A percentile compares a stretch with the other conserved stretches of the same genome.
Conservation (phyloP, 2,888 invertebrate species). For the Pristionchus fissidentatus region DNA sequence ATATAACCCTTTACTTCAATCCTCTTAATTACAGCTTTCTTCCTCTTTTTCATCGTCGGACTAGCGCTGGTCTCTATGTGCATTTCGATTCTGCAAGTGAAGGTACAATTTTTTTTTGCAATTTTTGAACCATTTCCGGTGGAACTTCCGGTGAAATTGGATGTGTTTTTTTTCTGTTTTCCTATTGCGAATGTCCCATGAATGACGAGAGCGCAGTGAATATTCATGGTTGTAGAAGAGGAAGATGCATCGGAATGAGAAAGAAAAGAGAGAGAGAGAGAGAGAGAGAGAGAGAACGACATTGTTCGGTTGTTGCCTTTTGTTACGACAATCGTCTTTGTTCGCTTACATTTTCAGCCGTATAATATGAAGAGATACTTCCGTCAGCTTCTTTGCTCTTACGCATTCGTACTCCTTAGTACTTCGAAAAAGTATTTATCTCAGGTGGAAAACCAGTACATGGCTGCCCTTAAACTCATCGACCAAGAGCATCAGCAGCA, state of each 20-base stretch:
- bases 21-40: slow-evolving; percentile 60
- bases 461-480: slow-evolving; percentile 70
- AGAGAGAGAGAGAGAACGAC: not conserved
- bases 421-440: slow-evolving; percentile 46
- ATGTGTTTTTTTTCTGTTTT: not conserved
- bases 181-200: not conserved
- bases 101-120: no score
- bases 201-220: not conserved
- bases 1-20: not conserved
- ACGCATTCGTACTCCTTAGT: not conserved
- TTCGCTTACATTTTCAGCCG: not conserved
- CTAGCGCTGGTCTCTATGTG: slow-evolving; percentile 72
- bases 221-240: not conserved
- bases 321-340: not conserved
- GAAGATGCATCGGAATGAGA: not conserved
- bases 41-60: slow-evolving; percentile 69
- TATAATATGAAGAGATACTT: not conserved
- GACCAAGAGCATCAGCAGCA: slow-evolving; percentile 64
- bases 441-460: slow-evolving; percentile 67
- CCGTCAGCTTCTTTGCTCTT: not conserved
- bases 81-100: slow-evolving; percentile 66
- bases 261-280: not conserved
- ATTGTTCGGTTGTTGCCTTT: not conserved
- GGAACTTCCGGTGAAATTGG: no score
- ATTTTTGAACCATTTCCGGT: not conserved